Conservation (phyloP, 2,888 invertebrate genomes). For the Conistra vaccinii region DNA sequence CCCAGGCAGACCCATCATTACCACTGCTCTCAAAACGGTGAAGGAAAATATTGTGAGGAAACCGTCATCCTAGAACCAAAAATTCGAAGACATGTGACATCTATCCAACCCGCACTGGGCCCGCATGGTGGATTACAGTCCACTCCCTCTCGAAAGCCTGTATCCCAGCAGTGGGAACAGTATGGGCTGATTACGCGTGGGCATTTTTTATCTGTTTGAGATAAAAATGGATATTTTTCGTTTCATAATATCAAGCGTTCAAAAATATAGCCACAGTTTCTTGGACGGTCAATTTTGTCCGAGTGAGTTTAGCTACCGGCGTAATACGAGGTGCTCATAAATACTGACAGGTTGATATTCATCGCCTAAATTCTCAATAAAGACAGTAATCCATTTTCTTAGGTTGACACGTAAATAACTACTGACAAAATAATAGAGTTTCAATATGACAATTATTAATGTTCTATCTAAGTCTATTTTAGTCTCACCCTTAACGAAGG, state of each 20-base stretch:
- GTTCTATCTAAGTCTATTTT: constrained; percentile 2
- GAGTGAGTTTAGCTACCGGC: constrained; percentile 11
- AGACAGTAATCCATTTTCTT: constrained; percentile 21
- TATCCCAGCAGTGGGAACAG: too few relatives aligned
- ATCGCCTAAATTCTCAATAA: constrained; percentile 10
- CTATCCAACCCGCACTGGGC: too few relatives aligned
- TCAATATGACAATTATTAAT: constrained; percentile 18
- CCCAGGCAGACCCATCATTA: too few relatives aligned
- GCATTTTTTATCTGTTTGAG: neutral
- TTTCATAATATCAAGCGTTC: neutral
- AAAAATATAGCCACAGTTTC: neutral
- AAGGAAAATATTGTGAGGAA: too few relatives aligned
- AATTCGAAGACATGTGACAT: too few relatives aligned
- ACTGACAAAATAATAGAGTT: constrained; percentile 33
- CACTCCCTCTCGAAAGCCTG: too few relatives aligned
- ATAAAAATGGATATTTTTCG: neutral
- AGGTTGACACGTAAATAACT: constrained; percentile 1
- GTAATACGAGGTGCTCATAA: constrained; percentile 19
- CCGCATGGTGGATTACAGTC: too few relatives aligned
- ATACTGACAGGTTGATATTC: constrained; percentile 22
- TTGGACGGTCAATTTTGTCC: neutral
- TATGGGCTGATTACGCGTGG: too few relatives aligned
- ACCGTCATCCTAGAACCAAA: too few relatives aligned
- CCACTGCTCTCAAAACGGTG: too few relatives aligned
- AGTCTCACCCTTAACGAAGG: too few relatives aligned